Evolutionary conservation across 23 tunicate species (phyloP), one percentile per base, ranked within the genome.

Genomic region (Phallusia fumigata): DNA sequence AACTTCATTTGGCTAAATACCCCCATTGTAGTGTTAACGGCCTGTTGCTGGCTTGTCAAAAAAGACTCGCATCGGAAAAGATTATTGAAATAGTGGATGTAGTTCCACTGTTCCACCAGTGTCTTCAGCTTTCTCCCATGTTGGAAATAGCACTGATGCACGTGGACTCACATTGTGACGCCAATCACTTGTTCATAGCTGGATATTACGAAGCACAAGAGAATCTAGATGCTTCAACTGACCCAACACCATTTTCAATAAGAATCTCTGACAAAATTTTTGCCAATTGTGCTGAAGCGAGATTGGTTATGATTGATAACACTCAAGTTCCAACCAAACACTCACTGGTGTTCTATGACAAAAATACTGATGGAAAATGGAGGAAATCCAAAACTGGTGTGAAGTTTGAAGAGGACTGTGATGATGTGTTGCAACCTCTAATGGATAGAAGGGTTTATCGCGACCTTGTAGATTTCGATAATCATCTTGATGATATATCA

Each of bases 21-120:
- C 99, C 97, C 2, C 99, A 96, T 75, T 89, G 92, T 84, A 93
- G 91, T 79, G 92, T 96, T 32, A 90, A 90, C 85, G 99, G 99
- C 21, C 80, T 96, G 19, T 34, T 96, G n/a, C 73, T 96, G 52
- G 95, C 90, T 3, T 90, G 95, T 84, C 84, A 81, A 77, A 83
- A 87, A 36, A 72, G 45, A 11, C 64, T 84, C 0, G 36, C 45
- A 47, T 82, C 88, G n/a, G 83, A 82, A 19, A 78, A 88, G 33
- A 58, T 81, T 0, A 13, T 94, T 24, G 64, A 76, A 31, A 83
- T 96, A 73, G 95, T 91, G 26, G 99, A 96, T 65, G 85, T 58
- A 24, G 80, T 96, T 19, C 96, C 99, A 22, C 52, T 96, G 53
- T 96, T 96, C 50, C 99, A 96, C 58, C 97, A 96, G 47, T 81